Evolutionary conservation across 1,140 invertebrate species (phyloP).

Genomic region (Leptinotarsa texana): DNA sequence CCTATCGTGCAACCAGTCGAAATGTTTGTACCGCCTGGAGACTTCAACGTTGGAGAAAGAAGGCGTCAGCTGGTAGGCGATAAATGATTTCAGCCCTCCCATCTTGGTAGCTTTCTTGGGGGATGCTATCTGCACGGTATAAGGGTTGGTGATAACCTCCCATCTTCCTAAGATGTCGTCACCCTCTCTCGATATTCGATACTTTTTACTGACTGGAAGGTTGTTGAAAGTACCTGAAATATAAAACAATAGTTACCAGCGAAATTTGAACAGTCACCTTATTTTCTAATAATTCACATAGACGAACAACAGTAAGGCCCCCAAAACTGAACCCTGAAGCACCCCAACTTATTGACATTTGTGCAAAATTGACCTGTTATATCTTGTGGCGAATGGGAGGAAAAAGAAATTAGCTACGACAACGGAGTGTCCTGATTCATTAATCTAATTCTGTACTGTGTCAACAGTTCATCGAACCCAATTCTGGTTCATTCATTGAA

Average conservation of each 20-base stretch:
- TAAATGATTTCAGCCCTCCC: conserved; percentile 96
- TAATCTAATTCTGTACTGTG: too few species aligned
- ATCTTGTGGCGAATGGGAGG: too few species aligned
- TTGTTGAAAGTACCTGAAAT: conserved; percentile 35
- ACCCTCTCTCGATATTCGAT: conserved; percentile 42
- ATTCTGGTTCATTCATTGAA: too few species aligned
- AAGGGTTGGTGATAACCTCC: conserved; percentile 72
- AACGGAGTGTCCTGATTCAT: too few species aligned
- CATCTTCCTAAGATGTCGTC: conserved; percentile 59
- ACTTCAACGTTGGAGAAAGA: conserved; percentile 95
- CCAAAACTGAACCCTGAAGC: too few species aligned
- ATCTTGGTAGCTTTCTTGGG: conserved; percentile 97
- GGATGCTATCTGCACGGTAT: conserved; percentile 85
- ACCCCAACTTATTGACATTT: too few species aligned
- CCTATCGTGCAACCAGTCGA: conserved; percentile 96
- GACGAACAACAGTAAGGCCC: too few species aligned
- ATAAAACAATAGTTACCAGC: not conserved
- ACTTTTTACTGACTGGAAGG: conserved; percentile 31
- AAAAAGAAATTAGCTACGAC: too few species aligned
- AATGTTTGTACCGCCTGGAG: conserved; percentile 96
- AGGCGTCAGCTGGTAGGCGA: conserved; percentile 94
- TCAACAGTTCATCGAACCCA: too few species aligned
- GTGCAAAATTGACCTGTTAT: too few species aligned
- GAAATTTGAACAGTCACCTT: too few species aligned
- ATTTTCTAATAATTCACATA: too few species aligned